These are phyloP conservation scores for Cataglyphis altisquamis DNA, from an alignment of 2,888 invertebrate species.

Conservation along the genomic window DNA sequence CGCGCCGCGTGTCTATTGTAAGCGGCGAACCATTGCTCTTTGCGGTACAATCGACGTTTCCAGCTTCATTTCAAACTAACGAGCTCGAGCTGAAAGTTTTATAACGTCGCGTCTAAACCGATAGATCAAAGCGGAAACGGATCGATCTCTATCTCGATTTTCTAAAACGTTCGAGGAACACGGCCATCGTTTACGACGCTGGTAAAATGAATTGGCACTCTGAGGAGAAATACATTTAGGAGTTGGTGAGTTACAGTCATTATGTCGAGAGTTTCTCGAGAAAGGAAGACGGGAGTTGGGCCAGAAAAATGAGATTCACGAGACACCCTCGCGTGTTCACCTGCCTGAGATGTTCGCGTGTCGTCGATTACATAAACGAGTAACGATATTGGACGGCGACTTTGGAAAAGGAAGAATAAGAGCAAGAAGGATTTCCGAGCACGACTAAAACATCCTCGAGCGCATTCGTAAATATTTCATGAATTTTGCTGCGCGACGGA, in stretches of 20 bases:
- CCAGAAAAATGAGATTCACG: conserved; percentile 20
- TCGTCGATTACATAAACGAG: conserved; percentile 74
- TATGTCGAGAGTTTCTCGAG: conserved; percentile 23
- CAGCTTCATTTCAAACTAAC: conserved; percentile 13
- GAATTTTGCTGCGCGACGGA: not conserved
- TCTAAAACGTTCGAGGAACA: not conserved
- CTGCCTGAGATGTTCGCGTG: conserved; percentile 71
- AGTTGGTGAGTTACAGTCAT: conserved; percentile 8
- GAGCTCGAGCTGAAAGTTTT: conserved; percentile 6
- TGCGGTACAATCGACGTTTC: conserved; percentile 32
- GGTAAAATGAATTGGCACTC: conserved; percentile 31
- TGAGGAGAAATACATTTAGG: conserved; percentile 1
- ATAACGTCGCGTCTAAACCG: not conserved
- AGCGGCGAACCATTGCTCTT: conserved; percentile 27
- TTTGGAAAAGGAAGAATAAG: conserved; percentile 1
- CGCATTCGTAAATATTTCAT: not conserved
- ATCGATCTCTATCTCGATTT: not conserved
- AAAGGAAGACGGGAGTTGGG: conserved; percentile 21
- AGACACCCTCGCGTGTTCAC: conserved; percentile 45
- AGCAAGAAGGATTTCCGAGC: not conserved
- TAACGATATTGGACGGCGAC: conserved; percentile 41
- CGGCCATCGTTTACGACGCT: conserved; percentile 9
- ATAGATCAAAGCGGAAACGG: conserved; percentile 13
- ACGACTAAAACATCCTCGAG: not conserved
- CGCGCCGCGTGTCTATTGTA: conserved; percentile 21